phyloP scores from a whole-genome alignment of 2,888 invertebrate species.

The Melieria crassipennis region DNA sequence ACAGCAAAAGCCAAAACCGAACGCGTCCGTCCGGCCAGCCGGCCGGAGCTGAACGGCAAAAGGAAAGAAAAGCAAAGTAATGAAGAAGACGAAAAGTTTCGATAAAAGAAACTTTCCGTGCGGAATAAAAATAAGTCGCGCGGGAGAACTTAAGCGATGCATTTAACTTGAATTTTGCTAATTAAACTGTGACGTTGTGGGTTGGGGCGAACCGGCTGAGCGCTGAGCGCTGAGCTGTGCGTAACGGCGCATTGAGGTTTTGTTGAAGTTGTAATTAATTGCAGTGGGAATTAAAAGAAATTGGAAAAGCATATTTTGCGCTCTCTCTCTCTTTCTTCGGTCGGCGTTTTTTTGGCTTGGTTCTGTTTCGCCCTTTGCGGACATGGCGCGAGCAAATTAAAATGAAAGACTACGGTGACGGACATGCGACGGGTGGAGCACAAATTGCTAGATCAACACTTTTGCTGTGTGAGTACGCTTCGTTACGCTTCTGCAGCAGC shows the following conservation, averaged over 20 bases:
- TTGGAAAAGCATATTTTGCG: conserved; percentile 20
- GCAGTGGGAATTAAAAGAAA: conserved; percentile 32
- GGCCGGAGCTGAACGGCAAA: background rate
- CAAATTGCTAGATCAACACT: conserved; percentile 5
- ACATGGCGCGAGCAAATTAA: conserved; percentile 12
- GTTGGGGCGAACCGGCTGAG: background rate
- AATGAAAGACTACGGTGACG: conserved; percentile 20
- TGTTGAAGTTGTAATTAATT: conserved; percentile 29
- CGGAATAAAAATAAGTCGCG: conserved; percentile 40
- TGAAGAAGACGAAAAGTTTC: conserved; percentile 23
- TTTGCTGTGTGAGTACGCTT: background rate
- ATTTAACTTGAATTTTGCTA: conserved; percentile 46
- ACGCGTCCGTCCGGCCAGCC: background rate
- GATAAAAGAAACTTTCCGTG: conserved; percentile 29
- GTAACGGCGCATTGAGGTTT: background rate
- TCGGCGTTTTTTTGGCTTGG: too few relatives aligned
- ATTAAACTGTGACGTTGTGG: conserved; percentile 20
- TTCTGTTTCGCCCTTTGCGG: too few relatives aligned
- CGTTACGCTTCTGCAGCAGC: too few relatives aligned
- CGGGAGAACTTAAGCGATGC: conserved; percentile 46
- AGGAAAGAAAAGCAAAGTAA: conserved; percentile 1
- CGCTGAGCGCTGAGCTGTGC: background rate
- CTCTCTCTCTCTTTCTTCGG: background rate
- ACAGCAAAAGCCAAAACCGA: background rate
- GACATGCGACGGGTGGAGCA: background rate